Evolutionary conservation across 2,797 vertebrate species (phyloP).

Genomic region (Sebastes iracundus): DNA sequence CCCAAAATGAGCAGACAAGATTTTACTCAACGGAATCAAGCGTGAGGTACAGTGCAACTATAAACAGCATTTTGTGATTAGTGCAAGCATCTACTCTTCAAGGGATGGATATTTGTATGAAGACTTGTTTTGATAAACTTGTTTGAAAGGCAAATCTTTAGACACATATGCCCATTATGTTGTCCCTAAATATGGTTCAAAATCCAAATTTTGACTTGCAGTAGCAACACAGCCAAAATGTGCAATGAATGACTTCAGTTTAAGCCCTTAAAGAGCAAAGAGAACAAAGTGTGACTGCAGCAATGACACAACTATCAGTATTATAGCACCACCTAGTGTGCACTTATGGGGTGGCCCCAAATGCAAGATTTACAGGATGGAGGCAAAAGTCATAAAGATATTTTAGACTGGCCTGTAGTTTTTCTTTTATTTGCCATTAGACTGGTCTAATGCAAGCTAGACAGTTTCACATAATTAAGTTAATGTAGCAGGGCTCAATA

Average conservation of each 20-base stretch:
- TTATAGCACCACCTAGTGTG: slow-evolving; percentile 55
- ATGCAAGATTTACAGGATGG: not conserved
- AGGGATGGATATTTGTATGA: not conserved
- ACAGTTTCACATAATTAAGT: not conserved
- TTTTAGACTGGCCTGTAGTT: not conserved
- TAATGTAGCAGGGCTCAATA: not conserved
- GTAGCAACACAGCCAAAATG: not conserved
- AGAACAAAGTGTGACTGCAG: not conserved
- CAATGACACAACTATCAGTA: not conserved
- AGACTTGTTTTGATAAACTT: not conserved
- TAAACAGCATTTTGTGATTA: not conserved
- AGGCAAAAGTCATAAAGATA: not conserved
- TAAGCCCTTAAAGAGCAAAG: not conserved
- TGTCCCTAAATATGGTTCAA: not conserved
- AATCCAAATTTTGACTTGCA: not conserved
- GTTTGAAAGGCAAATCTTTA: not conserved
- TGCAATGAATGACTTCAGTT: not conserved
- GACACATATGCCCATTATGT: not conserved
- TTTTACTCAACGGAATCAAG: not conserved
- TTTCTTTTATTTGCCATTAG: not conserved
- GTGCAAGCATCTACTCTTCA: not conserved
- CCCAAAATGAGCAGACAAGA: not conserved
- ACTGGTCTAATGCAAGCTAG: not conserved
- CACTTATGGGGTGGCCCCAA: not conserved
- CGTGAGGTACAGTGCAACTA: not conserved